Conservation (phyloP, 2,797 vertebrate species). For the Allobates femoralis region DNA sequence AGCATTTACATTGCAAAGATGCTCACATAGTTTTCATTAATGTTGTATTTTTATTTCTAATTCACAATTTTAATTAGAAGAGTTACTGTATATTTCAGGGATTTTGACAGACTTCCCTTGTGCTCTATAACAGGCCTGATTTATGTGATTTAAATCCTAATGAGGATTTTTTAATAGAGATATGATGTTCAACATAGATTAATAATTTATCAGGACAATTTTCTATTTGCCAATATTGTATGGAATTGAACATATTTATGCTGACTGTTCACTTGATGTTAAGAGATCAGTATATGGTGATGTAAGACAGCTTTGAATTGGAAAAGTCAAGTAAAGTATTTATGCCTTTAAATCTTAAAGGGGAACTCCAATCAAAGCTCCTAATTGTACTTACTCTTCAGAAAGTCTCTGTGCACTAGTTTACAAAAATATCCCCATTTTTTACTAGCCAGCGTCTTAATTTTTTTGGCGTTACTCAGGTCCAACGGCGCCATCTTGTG, state of each 20-base stretch:
- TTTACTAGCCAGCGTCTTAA: too few species aligned
- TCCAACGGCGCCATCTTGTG: too few species aligned
- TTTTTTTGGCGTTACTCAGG: too few species aligned
- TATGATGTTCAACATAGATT: conserved; percentile 30
- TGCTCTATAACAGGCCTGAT: conserved; percentile 34
- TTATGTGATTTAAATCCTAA: conserved; percentile 41
- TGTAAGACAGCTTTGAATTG: background rate
- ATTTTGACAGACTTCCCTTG: conserved; percentile 47
- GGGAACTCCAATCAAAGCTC: background rate
- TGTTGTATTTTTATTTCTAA: conserved; percentile 56
- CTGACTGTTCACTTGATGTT: background rate
- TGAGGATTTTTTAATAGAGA: conserved; percentile 32
- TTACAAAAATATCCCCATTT: background rate
- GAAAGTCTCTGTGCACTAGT: background rate
- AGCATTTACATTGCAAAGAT: conserved; percentile 62
- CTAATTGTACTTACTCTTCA: background rate
- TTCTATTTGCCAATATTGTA: conserved; percentile 24
- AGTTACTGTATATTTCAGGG: conserved; percentile 48
- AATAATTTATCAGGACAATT: conserved; percentile 15
- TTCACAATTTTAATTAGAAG: conserved; percentile 58
- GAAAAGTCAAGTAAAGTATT: background rate
- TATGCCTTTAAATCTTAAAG: background rate
- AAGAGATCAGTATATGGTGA: background rate
- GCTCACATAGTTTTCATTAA: conserved; percentile 56
- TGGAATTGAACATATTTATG: conserved; percentile 18